phyloP scores from a whole-genome alignment of 1,140 invertebrate genomes.

The Delia radicum region DNA sequence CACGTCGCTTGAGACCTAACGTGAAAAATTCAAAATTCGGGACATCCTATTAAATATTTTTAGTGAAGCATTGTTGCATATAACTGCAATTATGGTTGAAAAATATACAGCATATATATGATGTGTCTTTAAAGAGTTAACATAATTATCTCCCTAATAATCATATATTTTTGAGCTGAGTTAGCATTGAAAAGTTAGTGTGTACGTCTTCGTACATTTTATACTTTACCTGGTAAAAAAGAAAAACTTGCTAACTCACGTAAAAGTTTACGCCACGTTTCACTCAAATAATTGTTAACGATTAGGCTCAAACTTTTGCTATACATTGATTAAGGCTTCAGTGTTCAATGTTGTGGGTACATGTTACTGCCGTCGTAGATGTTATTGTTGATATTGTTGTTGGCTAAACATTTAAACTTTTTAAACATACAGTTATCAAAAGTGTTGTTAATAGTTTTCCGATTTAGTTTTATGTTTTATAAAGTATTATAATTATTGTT shows the following conservation, averaged over 20 bases:
- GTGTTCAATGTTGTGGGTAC: background rate
- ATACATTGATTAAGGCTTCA: slow-evolving; percentile 54
- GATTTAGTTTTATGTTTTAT: slow-evolving; percentile 10
- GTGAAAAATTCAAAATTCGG: too few species aligned
- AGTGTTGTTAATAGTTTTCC: slow-evolving; percentile 12
- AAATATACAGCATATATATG: too few species aligned
- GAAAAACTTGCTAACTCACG: slow-evolving; percentile 37
- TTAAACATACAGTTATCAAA: background rate
- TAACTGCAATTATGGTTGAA: too few species aligned
- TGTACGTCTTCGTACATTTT: background rate
- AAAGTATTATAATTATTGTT: background rate
- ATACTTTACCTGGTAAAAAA: background rate
- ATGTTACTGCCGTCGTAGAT: background rate
- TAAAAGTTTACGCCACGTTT: slow-evolving; percentile 55
- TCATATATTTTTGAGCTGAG: background rate
- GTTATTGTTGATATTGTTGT: background rate
- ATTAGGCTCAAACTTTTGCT: slow-evolving; percentile 54
- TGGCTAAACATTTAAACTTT: slow-evolving; percentile 7
- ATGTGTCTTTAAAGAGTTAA: too few species aligned
- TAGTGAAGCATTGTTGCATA: too few species aligned
- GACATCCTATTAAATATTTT: too few species aligned
- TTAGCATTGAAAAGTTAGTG: background rate
- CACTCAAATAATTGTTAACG: slow-evolving; percentile 54
- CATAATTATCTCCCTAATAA: too few species aligned
- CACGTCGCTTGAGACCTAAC: too few species aligned